Base-by-base conservation (phyloP, 2,797 vertebrate genomes). In the Pseudochirops corinnae region DNA sequence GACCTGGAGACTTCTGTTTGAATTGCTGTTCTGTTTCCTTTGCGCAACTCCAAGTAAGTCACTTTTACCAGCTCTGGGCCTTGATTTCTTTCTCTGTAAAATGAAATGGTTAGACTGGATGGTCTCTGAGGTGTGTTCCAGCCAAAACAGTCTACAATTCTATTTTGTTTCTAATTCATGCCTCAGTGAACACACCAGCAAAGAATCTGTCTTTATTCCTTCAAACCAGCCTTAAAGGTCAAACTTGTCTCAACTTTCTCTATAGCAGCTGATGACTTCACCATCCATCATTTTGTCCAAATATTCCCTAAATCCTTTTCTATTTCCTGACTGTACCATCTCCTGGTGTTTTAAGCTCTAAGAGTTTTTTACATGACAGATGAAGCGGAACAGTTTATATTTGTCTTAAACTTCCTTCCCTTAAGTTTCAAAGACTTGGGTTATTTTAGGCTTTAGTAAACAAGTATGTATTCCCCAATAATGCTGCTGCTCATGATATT, bases 71-170 rank as follows among this genome's bases (percentile, higher is more conserved):
- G 26, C 24, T n/a, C 67, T 58, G 62, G 28, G 7, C 16, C 1
- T 87, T 33, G 10, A 14, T 53, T 55, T 93, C 5, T 31, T 9
- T 26, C 0, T 10, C 56, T 91, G n/a, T 2, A 13, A 46, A 28
- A 29, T 21, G 33, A 31, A 46, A 18, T 9, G 2, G 91, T 95
- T 56, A 62, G 91, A 74, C 56, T 93, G 0, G 0, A 0, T 5
- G 91, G 94, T 58, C 29, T 93, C 94, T 94, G 91, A 0, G 93
- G 82, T 56, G 90, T 94, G 62, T 62, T 95, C n/a, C 56, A 91
- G 55, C 9, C 31, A 50, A 50, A 90, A 56, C 16, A 60, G 55
- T 91, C 46, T 53, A 26, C 39, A 46, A 50, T 50, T 87, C 74
- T 87, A 50, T 87, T 87, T 87, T 26, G 3, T 46, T 87, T 87